These are phyloP conservation scores for Mus spretus DNA, from an alignment of 2,797 vertebrate species.

Conservation along the genomic window DNA sequence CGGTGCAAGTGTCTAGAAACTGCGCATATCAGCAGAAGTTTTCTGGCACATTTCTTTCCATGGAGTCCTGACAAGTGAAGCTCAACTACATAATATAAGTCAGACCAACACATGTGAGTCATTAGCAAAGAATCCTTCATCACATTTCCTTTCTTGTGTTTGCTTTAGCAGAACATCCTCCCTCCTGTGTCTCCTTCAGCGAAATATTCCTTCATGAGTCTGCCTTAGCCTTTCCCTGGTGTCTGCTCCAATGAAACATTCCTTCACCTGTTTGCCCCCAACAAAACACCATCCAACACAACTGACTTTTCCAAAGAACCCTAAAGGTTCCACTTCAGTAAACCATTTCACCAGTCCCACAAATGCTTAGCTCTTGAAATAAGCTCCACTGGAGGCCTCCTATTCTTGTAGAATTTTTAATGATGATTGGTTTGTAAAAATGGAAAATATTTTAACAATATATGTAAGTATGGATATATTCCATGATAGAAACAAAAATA, in stretches of 20 bases:
- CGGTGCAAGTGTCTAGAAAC: neutral
- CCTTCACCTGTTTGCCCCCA: neutral
- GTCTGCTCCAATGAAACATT: neutral
- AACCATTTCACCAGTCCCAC: neutral
- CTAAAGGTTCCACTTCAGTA: neutral
- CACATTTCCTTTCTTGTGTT: neutral
- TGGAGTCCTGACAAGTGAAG: neutral
- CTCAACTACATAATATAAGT: neutral
- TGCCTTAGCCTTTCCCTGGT: neutral
- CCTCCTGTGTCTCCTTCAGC: neutral
- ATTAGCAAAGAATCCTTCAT: neutral
- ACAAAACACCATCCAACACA: neutral
- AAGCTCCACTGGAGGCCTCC: neutral
- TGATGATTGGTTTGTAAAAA: slow-evolving; percentile 60
- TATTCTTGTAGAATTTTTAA: slow-evolving; percentile 54
- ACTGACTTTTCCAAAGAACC: neutral
- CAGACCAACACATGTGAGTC: neutral
- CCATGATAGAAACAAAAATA: slow-evolving; percentile 64
- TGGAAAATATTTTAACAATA: slow-evolving; percentile 46
- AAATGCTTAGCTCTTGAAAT: neutral
- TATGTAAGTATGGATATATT: slow-evolving; percentile 66
- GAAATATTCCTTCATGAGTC: neutral
- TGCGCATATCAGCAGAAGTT: neutral
- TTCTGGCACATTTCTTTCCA: neutral
- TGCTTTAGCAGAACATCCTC: neutral